Percentiles rank a stretch among this genome's conserved stretches.
Evolutionary conservation across 2,888 invertebrate genomes (phyloP).

Genomic region (Drosophila borealis): DNA sequence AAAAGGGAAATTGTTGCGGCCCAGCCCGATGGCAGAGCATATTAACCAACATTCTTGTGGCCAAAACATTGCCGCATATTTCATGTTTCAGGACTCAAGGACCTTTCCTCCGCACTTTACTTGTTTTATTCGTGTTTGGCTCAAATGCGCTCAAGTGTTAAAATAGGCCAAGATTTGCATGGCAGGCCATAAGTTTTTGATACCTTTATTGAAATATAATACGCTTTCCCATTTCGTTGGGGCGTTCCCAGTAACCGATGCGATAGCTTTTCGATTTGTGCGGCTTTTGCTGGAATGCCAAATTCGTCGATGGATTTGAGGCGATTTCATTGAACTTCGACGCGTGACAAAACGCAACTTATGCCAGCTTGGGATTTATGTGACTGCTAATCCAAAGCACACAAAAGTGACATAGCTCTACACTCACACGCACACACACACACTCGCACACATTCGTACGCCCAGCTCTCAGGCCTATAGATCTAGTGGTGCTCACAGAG

Average conservation of each 20-base stretch:
- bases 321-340: conserved; percentile 34
- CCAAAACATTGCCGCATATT: conserved; percentile 75
- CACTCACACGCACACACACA: conserved; percentile 3
- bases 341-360: conserved; percentile 78
- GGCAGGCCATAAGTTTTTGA: conserved; percentile 43
- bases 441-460: conserved; percentile 7
- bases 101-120: not conserved
- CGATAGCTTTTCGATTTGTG: conserved; percentile 34
- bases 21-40: conserved; percentile 46
- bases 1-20: conserved; percentile 48
- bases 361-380: conserved; percentile 62
- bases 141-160: conserved; percentile 73
- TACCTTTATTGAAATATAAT: conserved; percentile 78
- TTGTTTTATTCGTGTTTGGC: conserved; percentile 32
- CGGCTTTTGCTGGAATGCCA: conserved; percentile 8
- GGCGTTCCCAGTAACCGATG: conserved; percentile 13
- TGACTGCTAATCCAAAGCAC: conserved; percentile 61
- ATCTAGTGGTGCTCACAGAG: conserved; percentile 5
- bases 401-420: conserved; percentile 10
- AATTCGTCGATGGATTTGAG: conserved; percentile 28
- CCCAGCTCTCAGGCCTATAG: conserved; percentile 20
- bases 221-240: conserved; percentile 59
- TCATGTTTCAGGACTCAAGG: conserved; percentile 72
- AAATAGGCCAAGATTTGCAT: conserved; percentile 78
- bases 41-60: conserved; percentile 72